Conservation (phyloP, 1,140 invertebrate species). For the Steinernema khuongi region DNA sequence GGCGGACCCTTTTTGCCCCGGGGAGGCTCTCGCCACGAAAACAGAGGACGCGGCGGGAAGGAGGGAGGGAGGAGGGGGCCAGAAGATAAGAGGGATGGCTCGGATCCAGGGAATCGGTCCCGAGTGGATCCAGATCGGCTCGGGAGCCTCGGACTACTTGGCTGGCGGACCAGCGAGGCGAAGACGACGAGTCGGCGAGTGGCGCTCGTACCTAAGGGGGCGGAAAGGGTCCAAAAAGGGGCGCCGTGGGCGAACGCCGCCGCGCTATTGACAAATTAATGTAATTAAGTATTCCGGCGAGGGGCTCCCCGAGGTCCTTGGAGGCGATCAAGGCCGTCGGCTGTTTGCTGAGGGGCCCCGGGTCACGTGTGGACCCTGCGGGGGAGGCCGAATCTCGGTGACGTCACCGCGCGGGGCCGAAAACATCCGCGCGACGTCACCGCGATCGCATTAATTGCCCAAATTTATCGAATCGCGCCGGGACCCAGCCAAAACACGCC, state of each 20-base stretch:
- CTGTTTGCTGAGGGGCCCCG: background rate
- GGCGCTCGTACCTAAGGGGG: background rate
- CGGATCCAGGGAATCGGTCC: background rate
- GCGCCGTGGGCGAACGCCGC: constrained; percentile 3
- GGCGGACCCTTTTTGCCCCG: too few species aligned
- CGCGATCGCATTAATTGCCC: background rate
- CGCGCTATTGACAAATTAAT: constrained; percentile 11
- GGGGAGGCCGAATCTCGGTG: background rate
- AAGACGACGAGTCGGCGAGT: too few species aligned
- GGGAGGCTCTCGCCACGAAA: constrained; percentile 8
- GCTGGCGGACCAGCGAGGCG: too few species aligned
- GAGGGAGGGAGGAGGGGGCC: background rate
- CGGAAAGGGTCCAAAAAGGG: background rate
- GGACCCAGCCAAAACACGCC: background rate
- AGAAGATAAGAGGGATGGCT: background rate
- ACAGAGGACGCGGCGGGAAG: background rate
- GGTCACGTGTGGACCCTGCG: background rate
- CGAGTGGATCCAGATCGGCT: background rate
- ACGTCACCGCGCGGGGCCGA: background rate
- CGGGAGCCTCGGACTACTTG: too few species aligned
- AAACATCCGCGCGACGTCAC: background rate
- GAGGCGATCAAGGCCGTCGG: too few species aligned
- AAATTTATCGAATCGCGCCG: constrained; percentile 15
- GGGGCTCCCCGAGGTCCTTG: too few species aligned
- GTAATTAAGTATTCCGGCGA: background rate